Evolutionary conservation across 2,113 vertebrate genomes (phyloP).

Genomic region (Leuciscus idus): DNA sequence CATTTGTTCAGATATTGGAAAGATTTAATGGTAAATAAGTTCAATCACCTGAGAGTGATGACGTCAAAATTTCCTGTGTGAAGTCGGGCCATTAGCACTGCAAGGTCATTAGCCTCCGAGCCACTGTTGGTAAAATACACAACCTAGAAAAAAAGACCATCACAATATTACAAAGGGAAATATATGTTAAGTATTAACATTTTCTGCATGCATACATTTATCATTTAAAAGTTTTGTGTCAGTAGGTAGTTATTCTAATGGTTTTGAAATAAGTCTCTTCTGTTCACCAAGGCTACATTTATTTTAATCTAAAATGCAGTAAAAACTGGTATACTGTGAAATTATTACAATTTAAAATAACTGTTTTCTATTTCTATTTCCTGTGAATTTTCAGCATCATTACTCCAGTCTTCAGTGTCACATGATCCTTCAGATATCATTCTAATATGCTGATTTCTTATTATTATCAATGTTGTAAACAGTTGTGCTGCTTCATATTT

Average conservation of each 20-base stretch:
- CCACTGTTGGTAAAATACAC: conserved; percentile 92
- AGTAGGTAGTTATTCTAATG: too few relatives aligned
- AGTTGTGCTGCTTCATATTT: background rate
- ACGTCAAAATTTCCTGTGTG: conserved; percentile 85
- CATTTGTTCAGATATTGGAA: background rate
- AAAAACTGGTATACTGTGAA: background rate
- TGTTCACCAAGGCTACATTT: background rate
- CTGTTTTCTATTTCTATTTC: background rate
- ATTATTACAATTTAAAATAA: background rate
- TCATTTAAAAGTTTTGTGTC: background rate
- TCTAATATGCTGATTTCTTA: background rate
- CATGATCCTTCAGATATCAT: background rate
- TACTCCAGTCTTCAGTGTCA: background rate
- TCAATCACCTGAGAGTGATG: conserved; percentile 87
- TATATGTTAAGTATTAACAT: background rate
- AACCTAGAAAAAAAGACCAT: conserved; percentile 74
- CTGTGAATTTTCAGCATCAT: background rate
- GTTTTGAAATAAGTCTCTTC: background rate
- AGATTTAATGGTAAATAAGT: background rate
- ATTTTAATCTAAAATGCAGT: background rate
- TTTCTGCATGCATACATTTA: background rate
- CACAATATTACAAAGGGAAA: background rate
- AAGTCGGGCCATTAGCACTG: conserved; percentile 88
- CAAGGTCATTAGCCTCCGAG: conserved; percentile 94
- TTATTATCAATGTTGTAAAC: background rate